Percentiles rank a stretch among this genome's conserved stretches.
phyloP scores from a whole-genome alignment of 2,113 vertebrate species.

The Lota lota region DNA sequence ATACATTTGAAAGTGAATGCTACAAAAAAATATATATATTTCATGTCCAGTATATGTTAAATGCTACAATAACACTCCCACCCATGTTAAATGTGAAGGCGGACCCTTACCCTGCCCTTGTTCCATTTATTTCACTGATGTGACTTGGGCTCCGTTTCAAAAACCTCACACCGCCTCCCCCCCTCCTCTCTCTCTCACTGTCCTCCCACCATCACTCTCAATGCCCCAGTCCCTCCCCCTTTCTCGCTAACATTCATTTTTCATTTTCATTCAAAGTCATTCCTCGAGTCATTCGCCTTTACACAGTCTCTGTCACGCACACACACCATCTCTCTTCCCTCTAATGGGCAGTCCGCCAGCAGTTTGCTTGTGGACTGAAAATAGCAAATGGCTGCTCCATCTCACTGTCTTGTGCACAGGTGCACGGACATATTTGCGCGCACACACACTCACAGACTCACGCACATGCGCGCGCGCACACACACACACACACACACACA shows the following conservation, averaged over 20 bases:
- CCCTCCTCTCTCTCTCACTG: conserved; percentile 13
- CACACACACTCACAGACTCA: conserved; percentile 2
- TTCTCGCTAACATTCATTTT: conserved; percentile 66
- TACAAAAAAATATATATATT: too few relatives aligned
- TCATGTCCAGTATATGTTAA: too few relatives aligned
- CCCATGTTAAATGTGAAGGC: conserved; percentile 17
- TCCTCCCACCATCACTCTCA: conserved; percentile 6
- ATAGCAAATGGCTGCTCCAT: conserved; percentile 47
- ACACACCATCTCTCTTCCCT: conserved; percentile 38
- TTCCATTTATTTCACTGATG: conserved; percentile 18
- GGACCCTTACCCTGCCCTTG: conserved; percentile 14
- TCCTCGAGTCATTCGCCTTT: too few relatives aligned
- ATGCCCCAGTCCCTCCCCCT: conserved; percentile 43
- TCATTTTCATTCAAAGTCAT: conserved; percentile 63
- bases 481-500: conserved; percentile 16
- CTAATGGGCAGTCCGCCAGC: conserved; percentile 51
- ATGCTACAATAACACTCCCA: not conserved
- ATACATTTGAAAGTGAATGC: too few relatives aligned
- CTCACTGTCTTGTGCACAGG: not conserved
- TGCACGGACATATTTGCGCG: too few relatives aligned
- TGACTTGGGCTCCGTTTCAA: conserved; percentile 31
- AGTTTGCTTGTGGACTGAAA: conserved; percentile 50
- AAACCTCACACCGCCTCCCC: not conserved
- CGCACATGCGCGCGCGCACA: not conserved
- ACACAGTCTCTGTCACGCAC: conserved; percentile 15